Evolutionary conservation across 2,797 vertebrate genomes (phyloP).

Genomic region (Paguma larvata): DNA sequence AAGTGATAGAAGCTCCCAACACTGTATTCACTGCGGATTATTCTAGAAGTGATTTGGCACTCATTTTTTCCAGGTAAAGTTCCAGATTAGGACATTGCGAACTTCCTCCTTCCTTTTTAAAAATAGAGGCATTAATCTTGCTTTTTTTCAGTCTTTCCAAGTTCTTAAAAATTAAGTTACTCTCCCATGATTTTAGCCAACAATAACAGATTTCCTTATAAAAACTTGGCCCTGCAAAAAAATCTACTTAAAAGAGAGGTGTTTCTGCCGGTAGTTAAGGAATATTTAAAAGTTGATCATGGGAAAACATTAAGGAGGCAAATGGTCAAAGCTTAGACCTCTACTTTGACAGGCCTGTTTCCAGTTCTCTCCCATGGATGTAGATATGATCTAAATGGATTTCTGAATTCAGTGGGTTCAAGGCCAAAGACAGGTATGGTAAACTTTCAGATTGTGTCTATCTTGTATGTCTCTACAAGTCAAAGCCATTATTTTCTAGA

Average conservation of each 20-base stretch:
- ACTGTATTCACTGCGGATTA: slow-evolving; percentile 63
- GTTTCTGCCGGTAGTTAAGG: neutral
- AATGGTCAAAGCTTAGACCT: neutral
- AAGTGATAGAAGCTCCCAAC: slow-evolving; percentile 68
- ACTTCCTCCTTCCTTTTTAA: slow-evolving; percentile 51
- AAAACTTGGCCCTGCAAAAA: neutral
- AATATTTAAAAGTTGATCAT: neutral
- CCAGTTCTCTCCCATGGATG: neutral
- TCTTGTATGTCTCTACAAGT: slow-evolving; percentile 26
- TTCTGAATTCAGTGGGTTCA: slow-evolving; percentile 52
- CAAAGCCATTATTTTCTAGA: slow-evolving; percentile 53
- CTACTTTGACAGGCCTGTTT: neutral
- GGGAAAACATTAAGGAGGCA: slow-evolving; percentile 39
- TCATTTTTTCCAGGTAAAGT: slow-evolving; percentile 39
- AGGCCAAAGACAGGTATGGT: slow-evolving; percentile 39
- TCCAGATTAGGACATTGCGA: slow-evolving; percentile 60
- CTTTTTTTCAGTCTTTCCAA: slow-evolving; percentile 56
- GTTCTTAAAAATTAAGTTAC: slow-evolving; percentile 57
- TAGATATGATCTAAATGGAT: slow-evolving; percentile 9
- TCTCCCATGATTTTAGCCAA: slow-evolving; percentile 52
- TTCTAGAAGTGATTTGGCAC: slow-evolving; percentile 72
- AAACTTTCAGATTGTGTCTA: slow-evolving; percentile 34
- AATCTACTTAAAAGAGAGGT: neutral
- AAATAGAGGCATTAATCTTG: slow-evolving; percentile 56
- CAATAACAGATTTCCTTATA: slow-evolving; percentile 33